Conservation (phyloP, 1,140 invertebrate species). For the Procambarus virginalis region DNA sequence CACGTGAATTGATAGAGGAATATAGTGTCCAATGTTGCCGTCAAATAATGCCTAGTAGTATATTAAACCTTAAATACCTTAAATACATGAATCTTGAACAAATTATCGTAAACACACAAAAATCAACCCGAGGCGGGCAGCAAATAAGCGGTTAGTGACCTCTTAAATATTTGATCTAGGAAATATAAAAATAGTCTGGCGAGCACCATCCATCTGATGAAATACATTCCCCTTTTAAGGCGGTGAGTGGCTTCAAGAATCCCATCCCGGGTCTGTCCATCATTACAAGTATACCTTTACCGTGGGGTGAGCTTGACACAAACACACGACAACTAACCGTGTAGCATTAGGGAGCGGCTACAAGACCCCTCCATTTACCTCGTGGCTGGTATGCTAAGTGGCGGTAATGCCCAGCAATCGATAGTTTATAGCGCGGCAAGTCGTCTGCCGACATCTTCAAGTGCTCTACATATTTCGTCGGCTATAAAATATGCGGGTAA, state of each 20-base stretch:
- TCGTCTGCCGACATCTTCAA: neutral
- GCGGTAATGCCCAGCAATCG: constrained; percentile 13
- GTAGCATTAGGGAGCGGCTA: neutral
- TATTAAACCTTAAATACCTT: no score
- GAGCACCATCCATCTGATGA: neutral
- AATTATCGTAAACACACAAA: neutral
- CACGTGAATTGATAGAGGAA: no score
- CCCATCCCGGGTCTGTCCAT: constrained; percentile 5
- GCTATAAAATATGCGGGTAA: neutral
- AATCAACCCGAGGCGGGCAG: neutral
- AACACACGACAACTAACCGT: constrained; percentile 3
- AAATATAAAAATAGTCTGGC: neutral
- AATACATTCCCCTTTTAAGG: constrained; percentile 2
- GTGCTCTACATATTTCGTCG: neutral
- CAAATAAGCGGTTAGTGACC: neutral
- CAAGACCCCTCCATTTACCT: constrained; percentile 22
- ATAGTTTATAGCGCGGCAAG: constrained; percentile 15
- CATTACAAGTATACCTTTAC: constrained; percentile 12
- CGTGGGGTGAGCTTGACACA: constrained; percentile 11
- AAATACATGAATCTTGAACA: no score
- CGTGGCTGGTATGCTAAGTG: constrained; percentile 21
- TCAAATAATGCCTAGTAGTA: no score
- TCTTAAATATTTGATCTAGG: neutral
- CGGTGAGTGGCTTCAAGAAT: neutral
- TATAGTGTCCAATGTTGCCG: no score